Conservation (phyloP, 2,113 vertebrate species). For the Coracopsis vasa region DNA sequence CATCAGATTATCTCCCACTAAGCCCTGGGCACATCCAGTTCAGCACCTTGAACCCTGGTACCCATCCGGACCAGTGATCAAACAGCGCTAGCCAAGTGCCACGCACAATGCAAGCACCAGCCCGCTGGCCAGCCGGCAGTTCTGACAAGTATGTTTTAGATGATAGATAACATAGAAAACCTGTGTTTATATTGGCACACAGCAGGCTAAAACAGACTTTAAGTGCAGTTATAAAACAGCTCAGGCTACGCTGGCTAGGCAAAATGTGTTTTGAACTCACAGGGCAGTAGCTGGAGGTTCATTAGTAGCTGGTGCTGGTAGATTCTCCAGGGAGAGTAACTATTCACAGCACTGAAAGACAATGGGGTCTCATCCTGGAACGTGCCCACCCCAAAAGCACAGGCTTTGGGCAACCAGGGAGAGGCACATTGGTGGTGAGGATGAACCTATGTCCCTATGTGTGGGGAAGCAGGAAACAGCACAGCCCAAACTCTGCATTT, state of each 20-base stretch:
- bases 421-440: accelerated
- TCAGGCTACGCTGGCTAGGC: background rate
- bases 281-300: background rate
- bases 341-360: background rate
- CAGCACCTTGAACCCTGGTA: background rate
- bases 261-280: background rate
- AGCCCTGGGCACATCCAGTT: background rate
- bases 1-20: background rate
- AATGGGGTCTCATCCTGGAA: background rate
- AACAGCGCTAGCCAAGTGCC: background rate
- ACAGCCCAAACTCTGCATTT: background rate
- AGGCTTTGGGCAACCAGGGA: background rate
- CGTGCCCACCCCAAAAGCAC: background rate
- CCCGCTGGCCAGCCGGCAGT: background rate
- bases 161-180: background rate
- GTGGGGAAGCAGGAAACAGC: background rate
- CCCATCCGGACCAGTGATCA: background rate
- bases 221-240: background rate
- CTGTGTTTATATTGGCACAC: background rate
- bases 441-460: background rate
- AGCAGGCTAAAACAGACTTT: background rate
- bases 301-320: background rate
- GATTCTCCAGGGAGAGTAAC: background rate
- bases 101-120: accelerated
- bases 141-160: background rate